A percentile compares a stretch with the other conserved stretches of the same genome.
Conservation (phyloP, 2,888 invertebrate genomes). For the Andrena bucephala region DNA sequence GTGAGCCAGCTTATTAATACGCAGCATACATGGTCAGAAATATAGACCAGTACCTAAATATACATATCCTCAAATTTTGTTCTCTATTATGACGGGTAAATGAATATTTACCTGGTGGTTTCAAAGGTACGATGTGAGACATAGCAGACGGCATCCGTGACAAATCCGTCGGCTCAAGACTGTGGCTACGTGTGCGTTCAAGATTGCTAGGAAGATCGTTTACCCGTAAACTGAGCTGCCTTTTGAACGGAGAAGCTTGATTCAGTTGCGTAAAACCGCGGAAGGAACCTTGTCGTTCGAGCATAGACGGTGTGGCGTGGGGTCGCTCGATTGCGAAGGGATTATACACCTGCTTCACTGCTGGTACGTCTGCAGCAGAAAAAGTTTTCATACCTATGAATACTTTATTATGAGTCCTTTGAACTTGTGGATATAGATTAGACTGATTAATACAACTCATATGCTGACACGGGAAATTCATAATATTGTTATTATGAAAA, state of each 20-base stretch:
- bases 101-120: conserved; percentile 83
- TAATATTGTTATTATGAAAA: not conserved
- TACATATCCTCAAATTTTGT: not conserved
- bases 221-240: conserved; percentile 97
- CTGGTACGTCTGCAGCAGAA: conserved; percentile 82
- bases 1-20: not conserved
- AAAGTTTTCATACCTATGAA: no score
- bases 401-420: not conserved
- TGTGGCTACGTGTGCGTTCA: conserved; percentile 89
- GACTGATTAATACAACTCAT: not conserved
- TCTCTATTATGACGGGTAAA: not conserved
- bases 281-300: conserved; percentile 98
- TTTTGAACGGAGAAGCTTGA: conserved; percentile 96
- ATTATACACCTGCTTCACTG: conserved; percentile 90
- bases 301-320: conserved; percentile 96
- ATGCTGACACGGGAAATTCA: no score
- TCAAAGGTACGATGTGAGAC: conserved; percentile 83
- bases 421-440: not conserved
- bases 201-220: conserved; percentile 98
- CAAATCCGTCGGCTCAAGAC: conserved; percentile 85
- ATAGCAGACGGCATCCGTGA: conserved; percentile 81
- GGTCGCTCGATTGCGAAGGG: conserved; percentile 98
- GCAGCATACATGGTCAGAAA: not conserved
- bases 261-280: conserved; percentile 94
- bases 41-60: conserved; percentile 10